Base-by-base conservation (phyloP, 2,113 vertebrate species). In the Setophaga coronata region DNA sequence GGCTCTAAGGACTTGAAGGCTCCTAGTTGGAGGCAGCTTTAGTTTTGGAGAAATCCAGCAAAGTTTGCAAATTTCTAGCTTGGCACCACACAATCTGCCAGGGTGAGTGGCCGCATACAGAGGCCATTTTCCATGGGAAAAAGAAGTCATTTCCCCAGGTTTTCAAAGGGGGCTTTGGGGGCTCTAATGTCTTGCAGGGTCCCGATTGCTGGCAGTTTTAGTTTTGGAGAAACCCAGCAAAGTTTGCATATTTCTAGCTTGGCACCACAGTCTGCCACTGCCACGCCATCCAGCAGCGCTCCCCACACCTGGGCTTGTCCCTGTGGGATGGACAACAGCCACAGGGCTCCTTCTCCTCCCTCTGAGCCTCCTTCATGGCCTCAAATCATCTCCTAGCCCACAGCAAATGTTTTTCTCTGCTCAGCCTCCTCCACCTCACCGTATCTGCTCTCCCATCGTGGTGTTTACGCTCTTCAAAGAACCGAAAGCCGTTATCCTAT, bases 401-500 rank as follows among this genome's bases (percentile, higher is more conserved):
- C 60, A 67, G 38, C 21, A 66, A 66, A 67, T 51, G 38, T 90
- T 93, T 95, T 87, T 60, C 76, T 71, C 73, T 31, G 40, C 66
- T 31, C 6, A 4, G 31, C 60, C 82, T 62, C 89, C 61, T 94
- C 72, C 72, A 45, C 51, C 70, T 89, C 7, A 0, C 28, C 26
- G 2, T 81, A 76, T 95, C 90, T 95, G 89, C 89, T 90, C 79
- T 87, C 90, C 81, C 74, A 56, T 71, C 10, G 21, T n/a, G 82
- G 74, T 95, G 86, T 95, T 96, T 94, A 57, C 1, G 1, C 57
- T 64, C 90, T 89, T 96, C 95, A 96, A 94, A 97, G 96, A 89
- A 21, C 80, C 5, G 0, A 66, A 57, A 51, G 76, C 62, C 43
- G 14, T 95, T 95, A 86, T 65, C 88, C 93, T 89, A 87, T 96